These are phyloP conservation scores for Ennomos fuscantarius DNA, from an alignment of 2,888 invertebrate species.

Conservation along the genomic window DNA sequence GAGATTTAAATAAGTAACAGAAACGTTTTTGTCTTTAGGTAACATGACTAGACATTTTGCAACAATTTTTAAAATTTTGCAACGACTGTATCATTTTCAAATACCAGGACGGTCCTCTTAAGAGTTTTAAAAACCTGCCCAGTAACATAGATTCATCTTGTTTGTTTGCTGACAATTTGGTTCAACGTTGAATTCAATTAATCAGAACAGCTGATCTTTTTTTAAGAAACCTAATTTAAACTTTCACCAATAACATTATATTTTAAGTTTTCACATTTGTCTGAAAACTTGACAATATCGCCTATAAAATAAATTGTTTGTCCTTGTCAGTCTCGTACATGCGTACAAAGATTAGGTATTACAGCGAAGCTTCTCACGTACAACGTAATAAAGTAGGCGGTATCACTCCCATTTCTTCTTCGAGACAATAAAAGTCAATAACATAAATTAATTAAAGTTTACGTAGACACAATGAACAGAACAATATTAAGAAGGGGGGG, in stretches of 20 bases:
- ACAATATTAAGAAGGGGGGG: constrained; percentile 63
- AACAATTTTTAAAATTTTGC: too few relatives aligned
- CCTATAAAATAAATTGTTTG: constrained; percentile 26
- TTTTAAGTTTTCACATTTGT: constrained; percentile 36
- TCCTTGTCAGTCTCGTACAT: constrained; percentile 10
- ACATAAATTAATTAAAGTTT: constrained; percentile 74
- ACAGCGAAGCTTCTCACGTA: constrained; percentile 19
- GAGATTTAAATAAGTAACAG: neutral
- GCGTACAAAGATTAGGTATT: constrained; percentile 8
- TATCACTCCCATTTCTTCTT: constrained; percentile 40
- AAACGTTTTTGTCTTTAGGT: neutral
- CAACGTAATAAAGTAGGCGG: constrained; percentile 28
- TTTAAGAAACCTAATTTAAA: constrained; percentile 25
- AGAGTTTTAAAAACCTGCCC: neutral
- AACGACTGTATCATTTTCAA: too few relatives aligned
- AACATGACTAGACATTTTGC: too few relatives aligned
- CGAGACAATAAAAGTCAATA: constrained; percentile 59
- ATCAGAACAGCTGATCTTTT: constrained; percentile 28
- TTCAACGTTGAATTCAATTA: constrained; percentile 29
- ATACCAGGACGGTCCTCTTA: too few relatives aligned
- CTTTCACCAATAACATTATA: constrained; percentile 25
- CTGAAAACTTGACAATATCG: constrained; percentile 31
- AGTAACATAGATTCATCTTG: constrained; percentile 13
- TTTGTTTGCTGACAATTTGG: constrained; percentile 17
- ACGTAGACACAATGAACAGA: constrained; percentile 68